Base-by-base conservation (phyloP, 2,113 vertebrate genomes). In the Sphaerodactylus townsendi region DNA sequence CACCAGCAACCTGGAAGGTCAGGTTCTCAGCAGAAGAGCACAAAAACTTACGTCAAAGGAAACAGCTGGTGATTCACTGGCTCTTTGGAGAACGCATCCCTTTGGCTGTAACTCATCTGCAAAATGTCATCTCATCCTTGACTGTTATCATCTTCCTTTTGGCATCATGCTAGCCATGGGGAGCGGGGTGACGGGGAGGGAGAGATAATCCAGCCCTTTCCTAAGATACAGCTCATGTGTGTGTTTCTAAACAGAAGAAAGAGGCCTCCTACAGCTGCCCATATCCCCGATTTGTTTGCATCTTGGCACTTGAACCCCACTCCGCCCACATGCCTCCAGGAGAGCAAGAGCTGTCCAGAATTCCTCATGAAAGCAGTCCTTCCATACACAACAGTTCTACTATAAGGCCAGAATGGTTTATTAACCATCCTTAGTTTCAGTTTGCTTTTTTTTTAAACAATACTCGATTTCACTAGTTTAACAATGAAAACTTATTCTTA, bases 11-110 rank as follows among this genome's bases (percentile, higher is more conserved):
- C 87, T 87, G 87, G 90, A 92, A 93, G 93, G 93, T 93, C 94
- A 91, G 86, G 84, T 13, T 85, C 74, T 76, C 30, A 0, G 79
- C 82, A 25, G 87, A 86, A 86, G 88, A 82, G 87, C 65, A 84
- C 79, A 7, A 71, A 86, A 72, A 86, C 82, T 94, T 92, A 95
- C 95, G 94, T 95, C 95, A 95, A 94, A 89, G 94, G 91, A 92
- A 93, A 85, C 88, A 90, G 87, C 89, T 91, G 91, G 85, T 85
- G 87, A 93, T 87, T 90, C 90, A 82, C 28, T 48, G 88, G 88
- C 80, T 86, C 59, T 77, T 3, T 79, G 69, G 86, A 79, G 73
- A 2, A 9, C 82, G 56, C 79, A 0, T 50, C 81, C 81, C 64
- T 2, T 14, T 74, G 70, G 86, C 90, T 1, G 2, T 95, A 94